Evolutionary conservation across 1,140 invertebrate species (phyloP).

Genomic region (Arion vulgaris): DNA sequence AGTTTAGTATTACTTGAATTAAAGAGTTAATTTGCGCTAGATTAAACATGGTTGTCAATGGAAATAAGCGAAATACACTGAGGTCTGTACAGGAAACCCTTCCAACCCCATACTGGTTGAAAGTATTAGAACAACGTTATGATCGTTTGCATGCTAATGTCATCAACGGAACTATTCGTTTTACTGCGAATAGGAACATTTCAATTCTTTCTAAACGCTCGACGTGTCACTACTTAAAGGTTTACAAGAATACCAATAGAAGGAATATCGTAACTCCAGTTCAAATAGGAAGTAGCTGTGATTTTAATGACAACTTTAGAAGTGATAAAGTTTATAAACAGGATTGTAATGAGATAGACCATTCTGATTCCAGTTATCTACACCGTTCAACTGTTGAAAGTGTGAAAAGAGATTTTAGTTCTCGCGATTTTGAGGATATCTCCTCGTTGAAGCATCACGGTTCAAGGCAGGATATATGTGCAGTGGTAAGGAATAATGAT

Average conservation of each 20-base stretch:
- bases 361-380: too few species aligned
- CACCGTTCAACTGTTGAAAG: neutral
- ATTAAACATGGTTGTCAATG: conserved; percentile 7
- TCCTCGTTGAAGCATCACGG: too few species aligned
- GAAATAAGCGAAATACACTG: neutral
- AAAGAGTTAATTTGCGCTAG: too few species aligned
- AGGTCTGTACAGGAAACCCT: neutral
- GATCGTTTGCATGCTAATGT: conserved; percentile 55
- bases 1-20: too few species aligned
- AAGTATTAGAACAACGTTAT: conserved; percentile 52
- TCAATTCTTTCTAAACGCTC: neutral
- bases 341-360: neutral
- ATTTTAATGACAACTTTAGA: neutral
- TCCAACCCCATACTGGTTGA: conserved; percentile 53
- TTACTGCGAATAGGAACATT: conserved; percentile 1
- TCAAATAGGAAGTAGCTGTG: neutral
- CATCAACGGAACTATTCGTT: conserved; percentile 11
- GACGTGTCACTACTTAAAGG: neutral
- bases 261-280: neutral
- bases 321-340: neutral
- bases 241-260: neutral
- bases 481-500: too few species aligned
- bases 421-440: too few species aligned
- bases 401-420: neutral
- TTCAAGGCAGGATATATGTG: too few species aligned